A percentile compares a stretch with the other conserved stretches of the same genome.
Evolutionary conservation across 2,113 vertebrate species (phyloP).

Genomic region (Mobula birostris): DNA sequence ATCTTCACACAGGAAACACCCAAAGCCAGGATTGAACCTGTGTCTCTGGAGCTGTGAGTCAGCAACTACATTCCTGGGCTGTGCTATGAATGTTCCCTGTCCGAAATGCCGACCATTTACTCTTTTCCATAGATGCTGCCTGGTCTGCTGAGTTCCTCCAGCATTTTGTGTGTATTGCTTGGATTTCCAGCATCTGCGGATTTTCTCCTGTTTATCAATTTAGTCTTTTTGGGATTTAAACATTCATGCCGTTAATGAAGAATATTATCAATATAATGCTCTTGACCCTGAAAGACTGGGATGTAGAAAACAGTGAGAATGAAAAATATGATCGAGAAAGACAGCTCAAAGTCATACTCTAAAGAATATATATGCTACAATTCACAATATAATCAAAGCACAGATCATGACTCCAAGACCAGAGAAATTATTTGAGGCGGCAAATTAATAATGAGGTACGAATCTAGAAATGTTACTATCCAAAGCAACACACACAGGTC

Average conservation of each 20-base stretch:
- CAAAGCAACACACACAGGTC: no score
- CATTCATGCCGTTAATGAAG: neutral
- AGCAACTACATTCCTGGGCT: no score
- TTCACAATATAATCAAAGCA: neutral
- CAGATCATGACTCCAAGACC: neutral
- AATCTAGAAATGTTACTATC: neutral
- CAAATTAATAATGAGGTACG: neutral
- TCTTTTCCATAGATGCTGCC: no score
- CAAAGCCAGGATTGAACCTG: no score
- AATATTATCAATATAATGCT: neutral
- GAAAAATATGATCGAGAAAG: neutral
- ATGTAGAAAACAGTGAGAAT: neutral
- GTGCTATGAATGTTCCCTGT: neutral
- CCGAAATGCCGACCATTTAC: no score
- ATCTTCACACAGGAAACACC: no score
- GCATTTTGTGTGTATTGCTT: no score
- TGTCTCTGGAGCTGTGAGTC: no score
- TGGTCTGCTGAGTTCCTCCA: no score
- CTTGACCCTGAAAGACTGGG: neutral
- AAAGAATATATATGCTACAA: neutral
- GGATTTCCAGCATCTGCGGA: no score
- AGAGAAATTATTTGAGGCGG: neutral
- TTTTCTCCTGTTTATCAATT: no score
- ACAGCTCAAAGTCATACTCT: neutral
- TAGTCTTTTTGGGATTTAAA: neutral